Evolutionary conservation across 2,888 invertebrate genomes (phyloP).

Genomic region (Cephus sareptanus): DNA sequence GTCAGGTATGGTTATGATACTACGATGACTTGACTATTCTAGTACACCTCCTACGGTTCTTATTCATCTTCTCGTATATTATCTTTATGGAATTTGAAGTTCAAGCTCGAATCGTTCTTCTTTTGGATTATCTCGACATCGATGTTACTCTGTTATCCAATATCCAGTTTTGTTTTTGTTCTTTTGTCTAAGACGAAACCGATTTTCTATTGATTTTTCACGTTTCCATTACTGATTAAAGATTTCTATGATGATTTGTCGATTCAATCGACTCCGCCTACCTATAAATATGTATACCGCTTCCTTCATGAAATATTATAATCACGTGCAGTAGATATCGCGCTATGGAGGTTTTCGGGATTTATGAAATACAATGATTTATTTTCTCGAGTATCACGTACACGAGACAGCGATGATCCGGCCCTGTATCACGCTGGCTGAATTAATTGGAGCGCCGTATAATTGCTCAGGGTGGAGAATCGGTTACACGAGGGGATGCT

Average conservation of each 20-base stretch:
- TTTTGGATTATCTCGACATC: neutral
- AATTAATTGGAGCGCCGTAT: conserved; percentile 24
- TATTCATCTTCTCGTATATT: neutral
- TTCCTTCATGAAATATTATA: neutral
- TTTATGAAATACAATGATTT: neutral
- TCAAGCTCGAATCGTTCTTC: neutral
- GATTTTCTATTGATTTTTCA: neutral
- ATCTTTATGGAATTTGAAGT: neutral
- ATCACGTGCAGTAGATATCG: neutral
- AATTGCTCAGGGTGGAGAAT: conserved; percentile 23
- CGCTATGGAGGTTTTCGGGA: neutral
- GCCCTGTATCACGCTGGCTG: neutral
- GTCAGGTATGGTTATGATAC: too few species aligned
- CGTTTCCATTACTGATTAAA: neutral
- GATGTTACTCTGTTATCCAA: neutral
- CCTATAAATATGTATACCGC: neutral
- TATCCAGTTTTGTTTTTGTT: neutral
- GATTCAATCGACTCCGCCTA: neutral
- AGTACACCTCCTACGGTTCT: neutral
- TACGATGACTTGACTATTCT: neutral
- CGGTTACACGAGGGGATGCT: conserved; percentile 8
- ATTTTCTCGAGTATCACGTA: neutral
- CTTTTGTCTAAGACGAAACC: neutral
- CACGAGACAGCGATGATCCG: neutral
- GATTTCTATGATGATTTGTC: neutral